Evolutionary conservation across 2,113 vertebrate genomes (phyloP).

Genomic region (Pluvianellus socialis): DNA sequence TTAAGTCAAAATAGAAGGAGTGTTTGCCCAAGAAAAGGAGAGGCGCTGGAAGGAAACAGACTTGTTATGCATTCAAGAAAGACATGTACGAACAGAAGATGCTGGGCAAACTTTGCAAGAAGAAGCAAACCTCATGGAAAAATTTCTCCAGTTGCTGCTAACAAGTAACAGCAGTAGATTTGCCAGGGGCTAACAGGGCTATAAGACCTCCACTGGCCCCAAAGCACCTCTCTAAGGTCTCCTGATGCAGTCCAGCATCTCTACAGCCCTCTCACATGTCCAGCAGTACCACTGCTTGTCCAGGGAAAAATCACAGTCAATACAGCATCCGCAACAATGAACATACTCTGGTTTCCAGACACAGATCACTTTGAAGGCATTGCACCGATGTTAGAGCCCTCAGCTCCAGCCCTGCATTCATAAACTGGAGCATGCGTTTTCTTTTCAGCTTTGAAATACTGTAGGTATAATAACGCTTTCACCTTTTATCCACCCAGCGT

Average conservation of each 20-base stretch:
- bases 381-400: neutral
- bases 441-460: neutral
- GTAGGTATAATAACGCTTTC: accelerated
- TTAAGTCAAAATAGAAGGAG: neutral
- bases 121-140: neutral
- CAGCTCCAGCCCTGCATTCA: accelerated
- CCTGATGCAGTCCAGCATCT: neutral
- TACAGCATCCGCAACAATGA: accelerated
- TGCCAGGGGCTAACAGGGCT: neutral
- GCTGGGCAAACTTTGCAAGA: neutral
- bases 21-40: conserved; percentile 46
- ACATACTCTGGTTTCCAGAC: neutral
- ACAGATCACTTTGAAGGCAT: neutral
- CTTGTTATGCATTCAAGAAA: neutral
- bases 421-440: neutral
- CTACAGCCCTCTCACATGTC: too few relatives aligned
- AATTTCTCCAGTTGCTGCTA: neutral
- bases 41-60: neutral
- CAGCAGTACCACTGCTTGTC: neutral
- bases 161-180: neutral
- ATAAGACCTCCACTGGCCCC: neutral
- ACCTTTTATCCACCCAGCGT: neutral
- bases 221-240: neutral
- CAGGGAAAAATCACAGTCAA: neutral
- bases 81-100: neutral